Conservation (phyloP, 1,140 invertebrate species). For the Platyura marginata region DNA sequence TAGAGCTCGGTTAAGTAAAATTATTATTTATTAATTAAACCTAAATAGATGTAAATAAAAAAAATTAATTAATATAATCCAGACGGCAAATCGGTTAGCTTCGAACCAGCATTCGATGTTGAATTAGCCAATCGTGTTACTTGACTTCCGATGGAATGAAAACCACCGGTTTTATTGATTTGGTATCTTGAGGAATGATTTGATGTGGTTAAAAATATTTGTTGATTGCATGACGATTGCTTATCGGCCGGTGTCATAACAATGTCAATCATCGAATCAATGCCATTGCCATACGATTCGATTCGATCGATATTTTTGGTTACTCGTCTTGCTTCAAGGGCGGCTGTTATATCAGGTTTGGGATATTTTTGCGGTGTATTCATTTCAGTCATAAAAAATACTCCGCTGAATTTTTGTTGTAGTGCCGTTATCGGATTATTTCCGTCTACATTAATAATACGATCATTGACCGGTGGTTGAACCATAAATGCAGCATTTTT, state of each 20-base stretch:
- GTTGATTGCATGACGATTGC: constrained; percentile 25
- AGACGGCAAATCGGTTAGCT: constrained; percentile 50
- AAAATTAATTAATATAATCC: constrained; percentile 38
- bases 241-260: constrained; percentile 32
- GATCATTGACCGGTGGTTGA: constrained; percentile 5
- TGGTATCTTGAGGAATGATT: constrained; percentile 12
- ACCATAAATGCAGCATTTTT: constrained; percentile 26
- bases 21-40: too few relatives aligned
- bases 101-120: constrained; percentile 27
- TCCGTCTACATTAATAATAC: constrained; percentile 19
- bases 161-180: constrained; percentile 9
- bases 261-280: constrained; percentile 52
- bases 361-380: constrained; percentile 21
- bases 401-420: constrained; percentile 29
- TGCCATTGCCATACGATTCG: constrained; percentile 36
- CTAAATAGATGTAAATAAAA: too few relatives aligned
- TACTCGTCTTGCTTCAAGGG: constrained; percentile 33
- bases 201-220: constrained; percentile 21
- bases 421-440: constrained; percentile 6
- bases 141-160: constrained; percentile 13
- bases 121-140: constrained; percentile 18
- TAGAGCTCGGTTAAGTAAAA: too few relatives aligned
- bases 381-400: constrained; percentile 24
- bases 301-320: constrained; percentile 61
- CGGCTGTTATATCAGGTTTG: constrained; percentile 28